A percentile compares a stretch with the other conserved stretches of the same genome.
Conservation (phyloP, 2,888 invertebrate species). For the Leucoptera coffeella region DNA sequence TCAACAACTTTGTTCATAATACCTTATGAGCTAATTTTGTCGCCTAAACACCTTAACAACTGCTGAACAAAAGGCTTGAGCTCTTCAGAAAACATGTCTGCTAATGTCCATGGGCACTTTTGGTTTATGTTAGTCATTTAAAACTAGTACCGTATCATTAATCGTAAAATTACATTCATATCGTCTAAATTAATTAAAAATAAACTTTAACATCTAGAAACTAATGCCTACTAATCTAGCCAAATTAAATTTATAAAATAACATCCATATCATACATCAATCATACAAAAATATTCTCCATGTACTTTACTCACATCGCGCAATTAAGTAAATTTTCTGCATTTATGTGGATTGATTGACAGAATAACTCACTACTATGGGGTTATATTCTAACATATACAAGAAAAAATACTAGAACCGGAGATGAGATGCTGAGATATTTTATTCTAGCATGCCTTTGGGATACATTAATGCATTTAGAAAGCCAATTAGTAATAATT, state of each 20-base stretch:
- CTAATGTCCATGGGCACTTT: conserved; percentile 56
- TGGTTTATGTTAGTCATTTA: conserved; percentile 52
- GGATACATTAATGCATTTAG: no score
- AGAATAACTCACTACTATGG: no score
- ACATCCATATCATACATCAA: conserved; percentile 26
- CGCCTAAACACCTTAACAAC: conserved; percentile 48
- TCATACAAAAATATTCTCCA: conserved; percentile 51
- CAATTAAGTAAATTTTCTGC: no score
- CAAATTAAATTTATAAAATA: conserved; percentile 33
- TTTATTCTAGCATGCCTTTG: no score
- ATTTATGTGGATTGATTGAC: no score
- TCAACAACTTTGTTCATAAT: conserved; percentile 47
- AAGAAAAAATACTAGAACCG: no score
- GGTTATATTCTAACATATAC: no score
- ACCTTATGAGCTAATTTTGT: conserved; percentile 45
- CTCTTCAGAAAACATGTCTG: conserved; percentile 22
- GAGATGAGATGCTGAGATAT: no score
- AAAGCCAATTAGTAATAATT: no score
- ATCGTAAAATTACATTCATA: conserved; percentile 49
- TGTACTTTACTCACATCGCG: no score
- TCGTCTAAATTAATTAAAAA: conserved; percentile 43
- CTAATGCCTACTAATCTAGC: conserved; percentile 46
- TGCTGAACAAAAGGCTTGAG: conserved; percentile 43
- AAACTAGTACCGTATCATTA: conserved; percentile 44
- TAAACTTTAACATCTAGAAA: conserved; percentile 44